A percentile compares a stretch with the other conserved stretches of the same genome.
These are phyloP conservation scores for Elegia similella DNA, from an alignment of 2,888 invertebrate genomes.

Conservation along the genomic window DNA sequence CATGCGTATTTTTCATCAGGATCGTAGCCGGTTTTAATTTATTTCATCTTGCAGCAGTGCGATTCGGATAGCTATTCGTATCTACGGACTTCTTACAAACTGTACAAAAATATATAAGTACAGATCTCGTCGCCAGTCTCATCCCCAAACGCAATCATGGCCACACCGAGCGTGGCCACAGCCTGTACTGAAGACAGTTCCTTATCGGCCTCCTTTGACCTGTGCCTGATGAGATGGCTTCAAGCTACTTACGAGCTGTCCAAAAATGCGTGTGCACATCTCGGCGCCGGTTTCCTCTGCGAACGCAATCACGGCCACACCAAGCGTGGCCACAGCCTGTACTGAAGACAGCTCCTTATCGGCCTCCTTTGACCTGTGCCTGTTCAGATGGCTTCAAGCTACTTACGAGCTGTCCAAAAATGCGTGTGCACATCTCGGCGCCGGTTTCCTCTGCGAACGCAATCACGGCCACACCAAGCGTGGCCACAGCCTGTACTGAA, in stretches of 20 bases:
- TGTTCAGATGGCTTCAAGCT: background rate
- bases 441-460: constrained; percentile 87
- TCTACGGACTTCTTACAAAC: constrained; percentile 76
- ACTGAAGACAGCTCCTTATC: background rate
- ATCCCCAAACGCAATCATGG: background rate
- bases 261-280: constrained; percentile 98
- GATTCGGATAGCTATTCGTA: no score
- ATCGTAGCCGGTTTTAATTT: no score
- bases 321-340: background rate
- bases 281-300: constrained; percentile 93
- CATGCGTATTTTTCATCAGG: no score
- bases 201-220: background rate
- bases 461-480: background rate
- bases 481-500: background rate
- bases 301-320: background rate
- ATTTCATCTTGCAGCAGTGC: no score
- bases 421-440: constrained; percentile 97
- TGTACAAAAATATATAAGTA: constrained; percentile 97
- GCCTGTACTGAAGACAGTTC: background rate
- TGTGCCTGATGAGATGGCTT: background rate
- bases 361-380: background rate
- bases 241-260: constrained; percentile 87
- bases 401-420: constrained; percentile 94
- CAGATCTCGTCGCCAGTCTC: constrained; percentile 99
- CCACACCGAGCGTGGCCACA: background rate